A percentile compares a stretch with the other conserved stretches of the same genome.
Conservation (phyloP, 2,113 vertebrate species). For the Arvicanthis niloticus region DNA sequence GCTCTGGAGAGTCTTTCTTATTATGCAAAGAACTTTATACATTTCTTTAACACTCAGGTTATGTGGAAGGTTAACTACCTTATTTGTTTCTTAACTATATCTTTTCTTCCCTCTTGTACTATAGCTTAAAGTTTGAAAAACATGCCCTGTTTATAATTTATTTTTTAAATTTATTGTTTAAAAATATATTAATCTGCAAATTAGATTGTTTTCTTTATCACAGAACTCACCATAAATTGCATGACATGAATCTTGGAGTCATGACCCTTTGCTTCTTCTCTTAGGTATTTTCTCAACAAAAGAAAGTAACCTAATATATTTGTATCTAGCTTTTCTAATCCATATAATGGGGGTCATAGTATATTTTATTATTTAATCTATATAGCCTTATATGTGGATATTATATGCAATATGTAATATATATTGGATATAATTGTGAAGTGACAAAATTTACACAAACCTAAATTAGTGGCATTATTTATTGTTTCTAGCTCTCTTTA, state of each 20-base stretch:
- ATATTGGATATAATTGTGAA: conserved; percentile 21
- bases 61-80: not conserved
- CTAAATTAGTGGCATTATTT: not conserved
- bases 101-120: not conserved
- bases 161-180: conserved; percentile 16
- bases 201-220: not conserved
- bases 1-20: conserved; percentile 23
- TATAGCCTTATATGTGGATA: not conserved
- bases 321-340: conserved; percentile 16
- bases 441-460: conserved; percentile 30
- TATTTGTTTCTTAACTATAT: conserved; percentile 36
- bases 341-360: not conserved
- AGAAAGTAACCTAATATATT: not conserved
- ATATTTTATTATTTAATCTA: conserved; percentile 4
- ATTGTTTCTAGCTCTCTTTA: conserved; percentile 20
- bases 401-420: not conserved
- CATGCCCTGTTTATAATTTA: not conserved
- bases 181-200: not conserved
- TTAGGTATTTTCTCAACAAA: not conserved
- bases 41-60: conserved; percentile 45
- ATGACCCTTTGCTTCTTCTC: not conserved
- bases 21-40: not conserved
- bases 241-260: not conserved
- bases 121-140: conserved; percentile 18
- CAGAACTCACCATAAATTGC: not conserved